Evolutionary conservation across 2,113 vertebrate species (phyloP), one percentile per base, ranked within the genome.

Genomic region (Poeciliopsis occidentalis): DNA sequence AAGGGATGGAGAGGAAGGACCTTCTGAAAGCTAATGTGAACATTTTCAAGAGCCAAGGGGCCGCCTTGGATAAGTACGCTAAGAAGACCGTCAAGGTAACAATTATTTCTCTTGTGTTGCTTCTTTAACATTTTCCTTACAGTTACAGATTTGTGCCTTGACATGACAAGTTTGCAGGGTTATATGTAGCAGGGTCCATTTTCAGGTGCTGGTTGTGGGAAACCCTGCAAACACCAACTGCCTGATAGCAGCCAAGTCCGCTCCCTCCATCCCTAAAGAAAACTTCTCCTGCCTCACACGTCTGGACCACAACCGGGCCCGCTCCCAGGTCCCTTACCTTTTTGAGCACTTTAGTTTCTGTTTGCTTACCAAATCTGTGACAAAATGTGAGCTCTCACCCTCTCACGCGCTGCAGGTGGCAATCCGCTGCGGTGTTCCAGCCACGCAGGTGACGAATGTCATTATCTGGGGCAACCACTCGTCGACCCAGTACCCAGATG

Each of bases 401-500:
- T 10, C 26, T 37, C 34, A 37, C 7, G 67, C 51, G 3, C 78
- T 69, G 63, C 81, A 99, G 98, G 95, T 99, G 93, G 97, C 97
- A 69, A 91, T 97, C 87, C 96, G 95, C 80, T 95, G 97, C 47
- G 95, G 96, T 2, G 95, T 98, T 71, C 90, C 95, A 67, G 93
- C 96, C 51, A 94, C 95, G 76, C 90, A 94, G 12, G 97, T 99
- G 71, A 99, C 95, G 94, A 98, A 99, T 26, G 96, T 98, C 67
- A 98, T 98, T 79, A 99, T 99, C 90, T 99, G 98, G 98, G 98
- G 98, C 57, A 99, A 99, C 90, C 98, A 99, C 92, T 99, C 97
- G 17, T 99, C 97, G 41, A 99, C 97, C 84, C 98, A 99, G 64
- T 99, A 99, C 91, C 97, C 98, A 26, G 98, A 99, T 85, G 96